These are phyloP conservation scores for Spheniscus mendiculus DNA, from an alignment of 2,113 vertebrate genomes.

Conservation along the genomic window DNA sequence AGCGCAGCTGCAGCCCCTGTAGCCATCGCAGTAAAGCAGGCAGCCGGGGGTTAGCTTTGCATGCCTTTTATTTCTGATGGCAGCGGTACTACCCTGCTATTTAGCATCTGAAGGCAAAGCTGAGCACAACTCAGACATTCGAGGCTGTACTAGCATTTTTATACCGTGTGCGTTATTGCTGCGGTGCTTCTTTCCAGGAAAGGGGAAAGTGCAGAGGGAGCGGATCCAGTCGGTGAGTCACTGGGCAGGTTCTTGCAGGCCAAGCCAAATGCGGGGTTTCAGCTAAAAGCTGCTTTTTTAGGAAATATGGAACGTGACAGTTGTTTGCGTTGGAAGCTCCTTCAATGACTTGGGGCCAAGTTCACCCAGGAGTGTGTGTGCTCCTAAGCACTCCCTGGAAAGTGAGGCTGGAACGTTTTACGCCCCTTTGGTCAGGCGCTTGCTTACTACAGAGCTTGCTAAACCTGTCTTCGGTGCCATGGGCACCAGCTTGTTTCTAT, in stretches of 20 bases:
- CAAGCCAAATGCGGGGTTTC: accelerated
- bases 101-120: neutral
- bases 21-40: accelerated
- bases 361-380: neutral
- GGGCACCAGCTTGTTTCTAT: neutral
- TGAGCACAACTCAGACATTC: neutral
- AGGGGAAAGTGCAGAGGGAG: neutral
- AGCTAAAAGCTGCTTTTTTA: neutral
- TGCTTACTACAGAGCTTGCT: neutral
- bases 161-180: accelerated
- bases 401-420: neutral
- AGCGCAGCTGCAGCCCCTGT: neutral
- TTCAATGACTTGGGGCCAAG: neutral
- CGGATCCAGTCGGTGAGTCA: neutral
- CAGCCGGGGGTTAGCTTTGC: neutral
- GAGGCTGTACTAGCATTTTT: neutral
- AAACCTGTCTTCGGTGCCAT: neutral
- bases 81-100: neutral
- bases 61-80: neutral
- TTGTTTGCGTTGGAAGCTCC: neutral
- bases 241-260: neutral
- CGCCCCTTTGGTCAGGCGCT: neutral
- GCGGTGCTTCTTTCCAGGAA: neutral
- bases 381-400: neutral
- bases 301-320: neutral